Percentiles rank a stretch among this genome's conserved stretches.
Conservation (phyloP, 1,140 invertebrate species). For the Coenobita brevimanus region DNA sequence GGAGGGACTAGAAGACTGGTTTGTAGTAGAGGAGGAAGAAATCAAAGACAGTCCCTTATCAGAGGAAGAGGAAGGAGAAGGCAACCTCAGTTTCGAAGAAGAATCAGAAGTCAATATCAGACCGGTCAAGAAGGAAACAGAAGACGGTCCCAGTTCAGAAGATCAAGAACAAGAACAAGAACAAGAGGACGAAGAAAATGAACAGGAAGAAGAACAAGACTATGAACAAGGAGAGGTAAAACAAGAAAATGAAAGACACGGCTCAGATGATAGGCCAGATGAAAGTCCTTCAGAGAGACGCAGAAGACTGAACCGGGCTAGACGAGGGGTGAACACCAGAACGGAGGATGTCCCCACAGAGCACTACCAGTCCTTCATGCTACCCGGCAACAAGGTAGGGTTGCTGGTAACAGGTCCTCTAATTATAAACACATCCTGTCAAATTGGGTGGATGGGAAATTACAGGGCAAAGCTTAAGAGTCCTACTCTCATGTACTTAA, state of each 20-base stretch:
- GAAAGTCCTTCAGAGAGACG: not conserved
- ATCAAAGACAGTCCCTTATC: too few relatives aligned
- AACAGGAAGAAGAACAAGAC: not conserved
- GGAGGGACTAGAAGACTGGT: too few relatives aligned
- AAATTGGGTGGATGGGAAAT: too few relatives aligned
- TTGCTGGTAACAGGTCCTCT: too few relatives aligned
- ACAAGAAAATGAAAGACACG: not conserved
- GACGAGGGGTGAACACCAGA: not conserved
- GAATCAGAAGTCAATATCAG: not conserved
- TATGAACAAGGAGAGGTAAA: not conserved
- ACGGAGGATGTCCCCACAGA: conserved; percentile 6
- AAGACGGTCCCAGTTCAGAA: not conserved
- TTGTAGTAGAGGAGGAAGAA: too few relatives aligned
- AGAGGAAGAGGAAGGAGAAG: too few relatives aligned
- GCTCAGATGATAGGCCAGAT: too few relatives aligned
- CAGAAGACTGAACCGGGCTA: not conserved
- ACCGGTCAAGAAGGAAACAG: not conserved
- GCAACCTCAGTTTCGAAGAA: too few relatives aligned
- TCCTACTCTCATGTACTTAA: too few relatives aligned
- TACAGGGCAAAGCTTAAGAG: too few relatives aligned
- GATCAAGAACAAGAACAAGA: too few relatives aligned
- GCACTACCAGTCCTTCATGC: conserved; percentile 30
- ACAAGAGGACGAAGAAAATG: not conserved
- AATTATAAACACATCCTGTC: too few relatives aligned
- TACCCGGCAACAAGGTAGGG: conserved; percentile 31